Evolutionary conservation across 2,888 invertebrate species (phyloP).

Genomic region (Eupithecia inturbata): DNA sequence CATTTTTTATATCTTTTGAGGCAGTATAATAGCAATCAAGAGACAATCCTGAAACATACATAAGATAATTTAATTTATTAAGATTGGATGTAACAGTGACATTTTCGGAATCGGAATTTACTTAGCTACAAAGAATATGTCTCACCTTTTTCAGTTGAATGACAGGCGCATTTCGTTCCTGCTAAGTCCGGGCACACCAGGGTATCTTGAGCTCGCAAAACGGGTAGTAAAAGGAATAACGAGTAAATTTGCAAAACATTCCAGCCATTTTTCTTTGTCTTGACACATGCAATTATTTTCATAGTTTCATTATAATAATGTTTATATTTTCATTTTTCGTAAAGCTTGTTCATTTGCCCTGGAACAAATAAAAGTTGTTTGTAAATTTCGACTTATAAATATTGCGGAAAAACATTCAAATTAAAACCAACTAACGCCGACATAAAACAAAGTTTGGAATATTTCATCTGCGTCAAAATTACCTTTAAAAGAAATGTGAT

Average conservation of each 20-base stretch:
- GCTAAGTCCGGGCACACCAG: conserved; percentile 88
- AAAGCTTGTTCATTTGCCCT: conserved; percentile 58
- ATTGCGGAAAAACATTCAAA: neutral
- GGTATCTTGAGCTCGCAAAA: conserved; percentile 81
- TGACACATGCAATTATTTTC: conserved; percentile 73
- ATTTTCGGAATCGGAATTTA: neutral
- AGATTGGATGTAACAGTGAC: conserved; percentile 24
- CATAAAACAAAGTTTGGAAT: neutral
- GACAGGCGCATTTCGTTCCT: conserved; percentile 93
- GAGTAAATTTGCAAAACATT: conserved; percentile 73
- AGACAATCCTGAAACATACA: conserved; percentile 86
- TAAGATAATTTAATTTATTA: conserved; percentile 42
- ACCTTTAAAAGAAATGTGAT: neutral
- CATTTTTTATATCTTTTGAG: conserved; percentile 88
- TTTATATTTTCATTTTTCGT: conserved; percentile 60
- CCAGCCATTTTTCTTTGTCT: conserved; percentile 70
- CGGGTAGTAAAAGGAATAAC: conserved; percentile 74
- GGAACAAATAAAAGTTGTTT: conserved; percentile 56
- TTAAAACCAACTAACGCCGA: neutral
- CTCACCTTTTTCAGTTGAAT: conserved; percentile 94
- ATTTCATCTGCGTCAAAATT: neutral
- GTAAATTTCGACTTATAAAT: neutral
- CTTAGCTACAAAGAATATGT: conserved; percentile 20
- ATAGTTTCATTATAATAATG: conserved; percentile 78
- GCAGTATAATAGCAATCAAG: conserved; percentile 94